Conservation (phyloP, 2,888 invertebrate species). For the Caenorhabditis becei region DNA sequence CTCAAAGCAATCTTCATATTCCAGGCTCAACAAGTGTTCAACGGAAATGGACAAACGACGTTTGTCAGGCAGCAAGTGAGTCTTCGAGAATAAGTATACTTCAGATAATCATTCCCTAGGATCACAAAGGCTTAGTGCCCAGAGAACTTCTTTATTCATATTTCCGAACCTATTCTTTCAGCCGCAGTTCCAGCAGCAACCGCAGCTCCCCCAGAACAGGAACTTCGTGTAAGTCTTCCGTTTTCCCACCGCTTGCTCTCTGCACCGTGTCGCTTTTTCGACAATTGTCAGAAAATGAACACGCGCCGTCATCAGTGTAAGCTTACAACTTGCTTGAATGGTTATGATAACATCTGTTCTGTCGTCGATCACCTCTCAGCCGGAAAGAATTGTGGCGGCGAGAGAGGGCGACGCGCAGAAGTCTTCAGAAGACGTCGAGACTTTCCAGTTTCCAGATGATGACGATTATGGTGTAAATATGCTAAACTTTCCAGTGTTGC, state of each 20-base stretch:
- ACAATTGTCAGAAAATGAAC: constrained; percentile 9
- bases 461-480: no score
- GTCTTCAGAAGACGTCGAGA: not conserved
- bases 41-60: constrained; percentile 29
- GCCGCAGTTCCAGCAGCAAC: constrained; percentile 26
- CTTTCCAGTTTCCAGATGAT: no score
- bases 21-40: constrained; percentile 51
- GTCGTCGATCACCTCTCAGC: constrained; percentile 21
- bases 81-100: not conserved
- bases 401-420: not conserved
- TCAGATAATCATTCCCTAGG: no score
- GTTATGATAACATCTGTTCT: constrained; percentile 56
- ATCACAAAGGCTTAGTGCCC: no score
- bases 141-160: no score
- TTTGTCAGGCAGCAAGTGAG: constrained; percentile 44
- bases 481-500: not conserved
- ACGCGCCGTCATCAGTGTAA: constrained; percentile 24
- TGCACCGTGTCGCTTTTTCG: not conserved
- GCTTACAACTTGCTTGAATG: constrained; percentile 51
- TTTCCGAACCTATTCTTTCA: constrained; percentile 1
- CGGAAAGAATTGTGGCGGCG: constrained; percentile 32
- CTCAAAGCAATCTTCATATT: no score
- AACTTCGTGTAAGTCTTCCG: constrained; percentile 38
- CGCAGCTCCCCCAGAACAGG: constrained; percentile 29
- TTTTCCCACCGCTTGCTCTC: not conserved